Base-by-base conservation (phyloP, 2,797 vertebrate genomes). In the Oreortyx pictus region DNA sequence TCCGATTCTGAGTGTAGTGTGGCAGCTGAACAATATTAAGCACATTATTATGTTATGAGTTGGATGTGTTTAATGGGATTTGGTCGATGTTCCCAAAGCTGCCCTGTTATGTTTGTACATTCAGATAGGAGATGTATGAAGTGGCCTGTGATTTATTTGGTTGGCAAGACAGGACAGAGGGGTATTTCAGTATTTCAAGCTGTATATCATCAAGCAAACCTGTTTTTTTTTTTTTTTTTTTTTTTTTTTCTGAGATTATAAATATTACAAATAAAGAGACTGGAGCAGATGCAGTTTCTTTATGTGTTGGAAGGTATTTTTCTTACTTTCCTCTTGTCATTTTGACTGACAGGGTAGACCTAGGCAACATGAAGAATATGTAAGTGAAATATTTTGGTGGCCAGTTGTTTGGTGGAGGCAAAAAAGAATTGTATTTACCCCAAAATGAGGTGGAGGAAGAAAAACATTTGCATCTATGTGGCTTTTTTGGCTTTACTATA, bases 41-140 rank as follows among this genome's bases (percentile, higher is more conserved):
- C 80, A 71, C 18, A 4, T 84, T 92, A 89, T 93, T 89, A 79
- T 86, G 60, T 50, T 94, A 90, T 86, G 87, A 81, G 64, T 89
- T 89, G 56, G 56, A 87, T 86, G 52, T 54, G 52, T 94, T 92
- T 94, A 94, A 94, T 94, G 90, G 89, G 89, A 89, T 90, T 83
- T 87, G 81, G 64, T 93, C 88, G 84, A 89, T 85, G 82, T 89
- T 89, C 37, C 79, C 82, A 67, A 89, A 94, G 80, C 62, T 92
- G 49, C 72, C 27, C 70, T 92, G 70, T 90, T 73, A 60, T 73
- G 50, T 93, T 89, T 92, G 86, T 89, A 11, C 61, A 86, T 82
- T 94, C 79, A 89, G 47, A 86, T 17, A 75, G 50, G 62, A 50
- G 49, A 23, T 90, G 37, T 46, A 49, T 43, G 41, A 93, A 91